A percentile compares a stretch with the other conserved stretches of the same genome.
Conservation (phyloP, 2,888 invertebrate genomes). For the Microctonus hyperodae region DNA sequence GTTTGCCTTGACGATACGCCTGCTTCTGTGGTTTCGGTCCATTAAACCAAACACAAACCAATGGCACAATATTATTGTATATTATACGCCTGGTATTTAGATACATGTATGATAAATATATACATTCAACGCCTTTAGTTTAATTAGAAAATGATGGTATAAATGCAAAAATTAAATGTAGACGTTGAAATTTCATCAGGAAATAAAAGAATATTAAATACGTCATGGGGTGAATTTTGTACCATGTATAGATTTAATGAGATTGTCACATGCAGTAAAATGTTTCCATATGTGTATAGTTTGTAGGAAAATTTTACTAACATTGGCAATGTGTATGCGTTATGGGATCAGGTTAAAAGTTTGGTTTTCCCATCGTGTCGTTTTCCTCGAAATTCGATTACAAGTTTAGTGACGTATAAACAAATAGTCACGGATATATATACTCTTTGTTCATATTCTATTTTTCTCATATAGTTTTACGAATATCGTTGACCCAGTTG, state of each 20-base stretch:
- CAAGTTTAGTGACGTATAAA: constrained; percentile 26
- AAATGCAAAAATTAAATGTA: too few species aligned
- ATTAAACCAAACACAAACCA: neutral
- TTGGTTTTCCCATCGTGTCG: neutral
- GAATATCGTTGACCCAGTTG: constrained; percentile 34
- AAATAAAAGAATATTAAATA: too few species aligned
- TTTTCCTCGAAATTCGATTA: constrained; percentile 31
- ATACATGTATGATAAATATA: neutral
- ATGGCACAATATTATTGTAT: neutral
- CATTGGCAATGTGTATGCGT: neutral
- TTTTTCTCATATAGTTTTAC: too few species aligned
- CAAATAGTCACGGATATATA: neutral
- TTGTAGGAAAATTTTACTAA: neutral
- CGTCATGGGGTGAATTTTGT: neutral
- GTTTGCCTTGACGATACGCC: constrained; percentile 1
- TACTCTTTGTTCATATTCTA: too few species aligned
- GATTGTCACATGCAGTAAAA: neutral
- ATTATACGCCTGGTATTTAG: neutral
- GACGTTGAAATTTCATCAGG: neutral
- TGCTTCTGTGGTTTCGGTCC: constrained; percentile 13
- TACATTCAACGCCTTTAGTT: neutral
- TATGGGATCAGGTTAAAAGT: constrained; percentile 8
- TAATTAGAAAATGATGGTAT: too few species aligned
- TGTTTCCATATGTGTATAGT: neutral
- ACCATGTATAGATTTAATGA: neutral